Evolutionary conservation across 2,113 vertebrate genomes (phyloP).

Genomic region (Procavia capensis): DNA sequence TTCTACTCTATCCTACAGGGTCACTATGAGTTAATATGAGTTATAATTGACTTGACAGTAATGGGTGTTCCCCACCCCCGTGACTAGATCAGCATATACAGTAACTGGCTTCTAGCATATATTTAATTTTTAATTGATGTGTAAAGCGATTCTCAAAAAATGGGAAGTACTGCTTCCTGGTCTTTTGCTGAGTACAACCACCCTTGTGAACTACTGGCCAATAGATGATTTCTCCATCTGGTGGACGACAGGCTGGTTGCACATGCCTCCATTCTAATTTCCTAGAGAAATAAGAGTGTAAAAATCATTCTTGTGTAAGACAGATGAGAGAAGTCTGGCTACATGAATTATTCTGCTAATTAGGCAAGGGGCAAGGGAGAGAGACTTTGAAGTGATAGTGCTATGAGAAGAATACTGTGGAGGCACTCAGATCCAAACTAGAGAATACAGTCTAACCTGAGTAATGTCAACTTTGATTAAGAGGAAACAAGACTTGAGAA

Average conservation of each 20-base stretch:
- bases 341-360: background rate
- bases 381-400: background rate
- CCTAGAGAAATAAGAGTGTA: background rate
- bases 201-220: background rate
- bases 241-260: background rate
- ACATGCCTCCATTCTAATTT: background rate
- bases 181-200: background rate
- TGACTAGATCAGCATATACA: background rate
- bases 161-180: background rate
- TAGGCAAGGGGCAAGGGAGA: background rate
- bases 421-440: background rate
- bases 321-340: background rate
- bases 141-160: background rate
- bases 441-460: background rate
- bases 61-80: background rate
- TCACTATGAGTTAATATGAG: no score
- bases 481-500: constrained; percentile 54
- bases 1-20: no score
- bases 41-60: no score
- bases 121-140: background rate
- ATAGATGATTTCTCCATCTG: background rate
- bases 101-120: background rate
- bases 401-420: background rate
- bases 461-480: constrained; percentile 65
- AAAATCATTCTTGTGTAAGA: background rate